phyloP scores from a whole-genome alignment of 2,797 vertebrate species.

The Acipenser oxyrinchus region DNA sequence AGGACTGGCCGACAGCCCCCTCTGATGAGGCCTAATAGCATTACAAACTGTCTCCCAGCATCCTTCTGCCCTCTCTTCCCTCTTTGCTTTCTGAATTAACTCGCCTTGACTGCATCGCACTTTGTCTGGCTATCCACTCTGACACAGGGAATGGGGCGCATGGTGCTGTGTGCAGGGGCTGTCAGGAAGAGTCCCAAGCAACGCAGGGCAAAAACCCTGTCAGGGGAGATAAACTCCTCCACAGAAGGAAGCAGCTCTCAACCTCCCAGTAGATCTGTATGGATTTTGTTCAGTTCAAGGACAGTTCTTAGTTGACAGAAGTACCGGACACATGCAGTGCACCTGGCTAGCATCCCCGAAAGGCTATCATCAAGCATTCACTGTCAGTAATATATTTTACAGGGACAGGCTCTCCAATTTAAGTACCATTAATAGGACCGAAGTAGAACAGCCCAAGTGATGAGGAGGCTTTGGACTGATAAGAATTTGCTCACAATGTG shows the following conservation, averaged over 20 bases:
- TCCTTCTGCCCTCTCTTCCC: slow-evolving; percentile 18
- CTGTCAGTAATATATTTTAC: slow-evolving; percentile 7
- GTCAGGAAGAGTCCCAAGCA: slow-evolving; percentile 45
- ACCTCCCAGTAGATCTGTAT: slow-evolving; percentile 23
- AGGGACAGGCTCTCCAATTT: slow-evolving; percentile 1
- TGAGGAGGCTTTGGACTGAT: not conserved
- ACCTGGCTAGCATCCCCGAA: slow-evolving; percentile 6
- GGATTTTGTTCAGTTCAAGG: slow-evolving; percentile 52
- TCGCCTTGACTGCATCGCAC: slow-evolving; percentile 62
- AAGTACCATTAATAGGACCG: slow-evolving; percentile 1
- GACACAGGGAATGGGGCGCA: slow-evolving; percentile 45
- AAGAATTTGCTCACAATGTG: slow-evolving; percentile 3
- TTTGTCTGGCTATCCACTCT: slow-evolving; percentile 34
- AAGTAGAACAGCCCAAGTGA: slow-evolving; percentile 1
- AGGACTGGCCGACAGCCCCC: slow-evolving; percentile 47
- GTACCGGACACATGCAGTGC: slow-evolving; percentile 16
- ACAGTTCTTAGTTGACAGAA: slow-evolving; percentile 27
- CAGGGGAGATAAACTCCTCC: slow-evolving; percentile 49
- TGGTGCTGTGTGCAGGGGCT: slow-evolving; percentile 42
- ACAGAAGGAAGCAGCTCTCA: slow-evolving; percentile 42
- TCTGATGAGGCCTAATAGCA: slow-evolving; percentile 54
- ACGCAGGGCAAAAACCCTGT: slow-evolving; percentile 52
- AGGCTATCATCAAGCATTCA: slow-evolving; percentile 7
- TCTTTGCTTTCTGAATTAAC: slow-evolving; percentile 53
- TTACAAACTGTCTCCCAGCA: slow-evolving; percentile 32